Evolutionary conservation across 2,888 invertebrate species (phyloP).

Genomic region (Calliphora vomitoria): DNA sequence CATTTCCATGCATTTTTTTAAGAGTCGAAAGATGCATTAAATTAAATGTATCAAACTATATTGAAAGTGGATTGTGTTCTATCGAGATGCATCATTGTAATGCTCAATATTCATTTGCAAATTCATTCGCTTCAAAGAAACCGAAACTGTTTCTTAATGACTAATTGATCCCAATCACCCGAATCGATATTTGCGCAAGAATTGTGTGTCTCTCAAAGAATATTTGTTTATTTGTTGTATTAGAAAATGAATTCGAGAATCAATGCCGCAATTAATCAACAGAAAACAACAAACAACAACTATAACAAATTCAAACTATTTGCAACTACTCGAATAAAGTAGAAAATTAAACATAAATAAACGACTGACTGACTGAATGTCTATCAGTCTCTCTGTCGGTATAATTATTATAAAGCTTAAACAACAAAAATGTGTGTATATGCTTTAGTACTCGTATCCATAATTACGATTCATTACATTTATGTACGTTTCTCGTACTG

Average conservation of each 20-base stretch:
- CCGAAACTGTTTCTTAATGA: slow-evolving; percentile 24
- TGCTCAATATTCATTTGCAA: too few relatives aligned
- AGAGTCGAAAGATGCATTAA: too few relatives aligned
- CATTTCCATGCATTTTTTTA: too few relatives aligned
- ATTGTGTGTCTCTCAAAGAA: slow-evolving; percentile 1
- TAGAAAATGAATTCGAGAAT: slow-evolving; percentile 31
- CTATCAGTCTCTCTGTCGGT: not conserved
- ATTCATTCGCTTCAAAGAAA: slow-evolving; percentile 22
- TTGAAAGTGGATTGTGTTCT: too few relatives aligned
- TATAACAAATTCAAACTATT: not conserved
- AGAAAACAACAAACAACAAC: slow-evolving; percentile 12
- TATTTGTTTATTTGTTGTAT: slow-evolving; percentile 6
- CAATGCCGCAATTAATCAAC: slow-evolving; percentile 52
- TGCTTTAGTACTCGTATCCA: not conserved
- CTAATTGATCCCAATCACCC: slow-evolving; percentile 51
- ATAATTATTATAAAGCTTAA: slow-evolving; percentile 4
- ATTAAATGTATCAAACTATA: too few relatives aligned
- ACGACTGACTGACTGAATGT: not conserved
- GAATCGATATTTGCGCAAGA: slow-evolving; percentile 39
- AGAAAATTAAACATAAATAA: not conserved
- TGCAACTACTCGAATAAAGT: not conserved
- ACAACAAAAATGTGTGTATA: not conserved
- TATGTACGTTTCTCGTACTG: slow-evolving; percentile 29
- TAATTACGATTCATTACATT: slow-evolving; percentile 50
- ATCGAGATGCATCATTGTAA: too few relatives aligned